A percentile compares a stretch with the other conserved stretches of the same genome.
Conservation (phyloP, 2,113 vertebrate species). For the Oceanodroma tethys region DNA sequence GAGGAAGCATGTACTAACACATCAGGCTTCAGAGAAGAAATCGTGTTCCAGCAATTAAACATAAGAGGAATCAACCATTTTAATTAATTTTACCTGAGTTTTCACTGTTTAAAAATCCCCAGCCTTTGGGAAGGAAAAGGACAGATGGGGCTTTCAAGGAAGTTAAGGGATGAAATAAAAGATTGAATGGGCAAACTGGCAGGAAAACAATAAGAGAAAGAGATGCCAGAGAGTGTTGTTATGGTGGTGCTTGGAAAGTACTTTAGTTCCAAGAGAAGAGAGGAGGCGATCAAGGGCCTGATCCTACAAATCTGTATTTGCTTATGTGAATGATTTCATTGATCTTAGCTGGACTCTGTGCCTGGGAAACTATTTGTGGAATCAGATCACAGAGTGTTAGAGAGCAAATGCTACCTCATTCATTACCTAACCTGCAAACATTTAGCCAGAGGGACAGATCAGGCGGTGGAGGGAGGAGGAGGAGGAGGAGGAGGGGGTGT, state of each 20-base stretch:
- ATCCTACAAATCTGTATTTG: conserved; percentile 41
- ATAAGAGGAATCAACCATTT: not conserved
- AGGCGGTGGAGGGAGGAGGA: not conserved
- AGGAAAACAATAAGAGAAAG: conserved; percentile 4
- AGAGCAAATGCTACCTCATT: not conserved
- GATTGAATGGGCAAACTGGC: not conserved
- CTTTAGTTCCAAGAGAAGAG: not conserved
- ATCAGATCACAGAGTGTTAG: not conserved
- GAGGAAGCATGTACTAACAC: not conserved
- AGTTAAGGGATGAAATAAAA: not conserved
- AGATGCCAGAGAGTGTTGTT: not conserved
- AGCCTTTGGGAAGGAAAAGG: not conserved
- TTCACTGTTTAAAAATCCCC: not conserved
- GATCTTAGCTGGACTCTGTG: not conserved
- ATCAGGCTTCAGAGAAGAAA: not conserved
- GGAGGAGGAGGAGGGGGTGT: not conserved
- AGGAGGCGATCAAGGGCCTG: not conserved
- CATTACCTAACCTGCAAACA: not conserved
- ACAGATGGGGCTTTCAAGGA: not conserved
- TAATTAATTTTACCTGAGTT: not conserved
- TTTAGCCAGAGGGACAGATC: not conserved
- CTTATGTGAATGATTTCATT: conserved; percentile 42
- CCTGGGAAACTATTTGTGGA: conserved; percentile 22
- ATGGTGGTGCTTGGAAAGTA: not conserved
- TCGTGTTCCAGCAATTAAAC: not conserved